Evolutionary conservation across 2,888 invertebrate species (phyloP), one percentile per base, ranked within the genome.

Genomic region (Andrena marginata): DNA sequence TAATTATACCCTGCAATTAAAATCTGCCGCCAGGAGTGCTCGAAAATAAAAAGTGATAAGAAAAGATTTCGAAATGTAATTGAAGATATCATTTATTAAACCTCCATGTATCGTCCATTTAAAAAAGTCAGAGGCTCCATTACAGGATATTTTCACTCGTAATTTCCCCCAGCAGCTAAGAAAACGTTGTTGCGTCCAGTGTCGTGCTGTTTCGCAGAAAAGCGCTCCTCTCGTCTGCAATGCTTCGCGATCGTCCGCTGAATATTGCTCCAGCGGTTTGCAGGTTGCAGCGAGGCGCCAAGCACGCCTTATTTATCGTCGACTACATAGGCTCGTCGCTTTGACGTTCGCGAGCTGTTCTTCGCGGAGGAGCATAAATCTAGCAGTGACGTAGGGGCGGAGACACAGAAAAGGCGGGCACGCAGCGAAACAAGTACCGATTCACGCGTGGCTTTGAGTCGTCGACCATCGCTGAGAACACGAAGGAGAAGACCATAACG

Each of bases 331-430:
- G 42, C 42, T 35, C 73, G 31, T 26, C 48, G 23, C 67, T 73
- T 67, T 62, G 77, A 77, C 72, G 49, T 33, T 59, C 8, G 48
- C 59, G 64, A 71, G 64, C 56, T 33, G 72, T 60, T 62, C 16
- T 20, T 16, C 26, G 31, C 10, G 10, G 56, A 49, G 26, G 29
- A 62, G 20, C 74, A 68, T 78, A 74, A 74, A 78, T 78, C 78
- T 48, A 63, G 48, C 51, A 20, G 29, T 42, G 68, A 51, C 73
- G 20, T 16, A 13, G 6, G 65, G 2, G 49, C 51, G 42, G 59
- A 31, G 77, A 78, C 78, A 68, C 42, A 68, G 62, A 63, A 78
- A 63, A 68, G 78, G 78, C 78, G 78, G 73, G 13, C 31, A 26
- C 3, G 3, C 16, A 3, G 48, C 54, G n/a, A n/a, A 49, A 29